Evolutionary conservation across 2,113 vertebrate genomes (phyloP).

Genomic region (Eurystomus gularis): DNA sequence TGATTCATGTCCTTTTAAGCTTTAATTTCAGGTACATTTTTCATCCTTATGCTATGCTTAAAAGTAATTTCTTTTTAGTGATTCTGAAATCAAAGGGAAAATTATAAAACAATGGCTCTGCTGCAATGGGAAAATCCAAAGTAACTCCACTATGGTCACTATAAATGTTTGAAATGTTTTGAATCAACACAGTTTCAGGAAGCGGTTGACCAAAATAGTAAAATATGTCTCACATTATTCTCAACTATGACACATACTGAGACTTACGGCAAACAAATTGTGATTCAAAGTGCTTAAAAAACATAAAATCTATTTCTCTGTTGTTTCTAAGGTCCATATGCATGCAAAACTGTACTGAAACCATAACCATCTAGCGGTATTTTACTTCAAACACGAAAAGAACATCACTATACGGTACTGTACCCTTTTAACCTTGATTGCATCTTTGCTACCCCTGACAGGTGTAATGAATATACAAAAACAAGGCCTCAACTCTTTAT

Average conservation of each 20-base stretch:
- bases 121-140: neutral
- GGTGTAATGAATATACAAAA: neutral
- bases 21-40: conserved; percentile 4
- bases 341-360: neutral
- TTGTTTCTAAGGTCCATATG: neutral
- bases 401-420: neutral
- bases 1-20: neutral
- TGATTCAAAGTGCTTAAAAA: neutral
- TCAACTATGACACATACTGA: neutral
- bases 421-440: neutral
- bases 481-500: neutral
- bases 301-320: neutral
- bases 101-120: neutral
- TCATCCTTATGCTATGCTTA: neutral
- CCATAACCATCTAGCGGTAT: neutral
- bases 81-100: neutral
- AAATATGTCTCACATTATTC: neutral
- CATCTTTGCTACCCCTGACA: neutral
- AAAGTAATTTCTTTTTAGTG: neutral
- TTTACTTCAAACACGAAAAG: neutral
- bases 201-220: neutral
- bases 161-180: neutral
- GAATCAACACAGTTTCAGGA: neutral
- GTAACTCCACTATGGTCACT: neutral
- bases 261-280: neutral